A percentile compares a stretch with the other conserved stretches of the same genome.
phyloP scores from a whole-genome alignment of 2,888 invertebrate genomes.

The Mythimna ferrago region DNA sequence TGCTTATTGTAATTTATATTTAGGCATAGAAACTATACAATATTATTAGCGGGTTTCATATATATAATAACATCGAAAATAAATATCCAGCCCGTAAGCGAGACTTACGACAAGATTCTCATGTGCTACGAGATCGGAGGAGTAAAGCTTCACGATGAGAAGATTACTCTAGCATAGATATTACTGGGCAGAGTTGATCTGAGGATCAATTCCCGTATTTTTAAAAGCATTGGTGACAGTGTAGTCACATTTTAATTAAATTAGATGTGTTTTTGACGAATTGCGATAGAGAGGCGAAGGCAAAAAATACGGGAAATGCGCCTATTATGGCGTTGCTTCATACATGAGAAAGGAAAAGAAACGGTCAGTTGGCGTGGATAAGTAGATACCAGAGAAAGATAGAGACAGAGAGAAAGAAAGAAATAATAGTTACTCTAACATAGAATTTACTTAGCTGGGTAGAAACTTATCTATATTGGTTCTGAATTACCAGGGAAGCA shows the following conservation, averaged over 20 bases:
- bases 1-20: background rate
- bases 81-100: background rate
- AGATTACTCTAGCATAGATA: background rate
- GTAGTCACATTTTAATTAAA: background rate
- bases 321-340: background rate
- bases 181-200: background rate
- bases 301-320: background rate
- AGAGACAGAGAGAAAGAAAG: no score
- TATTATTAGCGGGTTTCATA: constrained; percentile 1
- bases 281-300: background rate
- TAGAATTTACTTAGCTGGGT: background rate
- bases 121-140: no score
- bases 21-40: constrained; percentile 6
- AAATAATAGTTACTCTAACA: background rate
- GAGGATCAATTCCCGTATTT: background rate
- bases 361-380: background rate
- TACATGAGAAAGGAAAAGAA: background rate
- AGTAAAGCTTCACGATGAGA: background rate
- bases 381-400: background rate
- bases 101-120: no score
- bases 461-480: background rate
- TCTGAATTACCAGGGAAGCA: no score
- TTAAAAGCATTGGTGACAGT: background rate
- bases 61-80: constrained; percentile 6
- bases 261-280: background rate